Evolutionary conservation across 2,888 invertebrate species (phyloP).

Genomic region (Ommatoiulus sabulosus): DNA sequence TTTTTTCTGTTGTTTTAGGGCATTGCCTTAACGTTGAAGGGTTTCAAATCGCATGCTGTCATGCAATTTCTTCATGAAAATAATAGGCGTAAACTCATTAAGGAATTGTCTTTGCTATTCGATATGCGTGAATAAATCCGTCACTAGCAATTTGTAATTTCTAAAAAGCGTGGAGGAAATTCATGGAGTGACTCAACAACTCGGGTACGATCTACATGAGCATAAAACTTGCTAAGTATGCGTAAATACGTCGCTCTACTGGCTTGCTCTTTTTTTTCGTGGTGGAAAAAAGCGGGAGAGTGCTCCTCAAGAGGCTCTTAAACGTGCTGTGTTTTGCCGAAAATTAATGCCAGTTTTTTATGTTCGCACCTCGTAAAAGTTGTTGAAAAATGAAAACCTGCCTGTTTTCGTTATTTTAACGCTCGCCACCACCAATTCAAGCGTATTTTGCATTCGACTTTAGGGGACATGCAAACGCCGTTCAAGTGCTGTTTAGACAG

Average conservation of each 20-base stretch:
- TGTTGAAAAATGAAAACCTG: conserved; percentile 36
- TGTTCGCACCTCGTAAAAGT: conserved; percentile 30
- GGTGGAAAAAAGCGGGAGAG: neutral
- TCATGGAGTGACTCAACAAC: conserved; percentile 21
- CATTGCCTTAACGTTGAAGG: conserved; percentile 2
- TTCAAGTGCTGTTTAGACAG: neutral
- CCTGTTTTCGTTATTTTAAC: conserved; percentile 32
- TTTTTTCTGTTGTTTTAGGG: neutral
- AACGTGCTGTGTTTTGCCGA: conserved; percentile 32
- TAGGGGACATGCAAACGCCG: neutral
- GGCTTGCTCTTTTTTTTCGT: neutral
- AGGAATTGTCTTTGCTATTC: conserved; percentile 43
- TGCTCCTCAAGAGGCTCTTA: conserved; percentile 12
- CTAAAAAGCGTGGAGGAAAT: neutral
- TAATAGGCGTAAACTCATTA: conserved; percentile 18
- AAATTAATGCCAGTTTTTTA: conserved; percentile 22
- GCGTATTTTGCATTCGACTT: neutral
- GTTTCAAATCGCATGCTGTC: neutral
- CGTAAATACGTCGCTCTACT: neutral
- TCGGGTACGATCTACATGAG: neutral
- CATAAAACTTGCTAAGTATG: neutral
- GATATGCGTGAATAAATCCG: conserved; percentile 40
- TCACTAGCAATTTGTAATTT: conserved; percentile 2
- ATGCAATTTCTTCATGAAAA: conserved; percentile 16
- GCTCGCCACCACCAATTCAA: neutral